These are phyloP conservation scores for Catostylus mosaicus DNA, from an alignment of 30 jellyfish, hydroid and myxozoan genomes.

Conservation along the genomic window DNA sequence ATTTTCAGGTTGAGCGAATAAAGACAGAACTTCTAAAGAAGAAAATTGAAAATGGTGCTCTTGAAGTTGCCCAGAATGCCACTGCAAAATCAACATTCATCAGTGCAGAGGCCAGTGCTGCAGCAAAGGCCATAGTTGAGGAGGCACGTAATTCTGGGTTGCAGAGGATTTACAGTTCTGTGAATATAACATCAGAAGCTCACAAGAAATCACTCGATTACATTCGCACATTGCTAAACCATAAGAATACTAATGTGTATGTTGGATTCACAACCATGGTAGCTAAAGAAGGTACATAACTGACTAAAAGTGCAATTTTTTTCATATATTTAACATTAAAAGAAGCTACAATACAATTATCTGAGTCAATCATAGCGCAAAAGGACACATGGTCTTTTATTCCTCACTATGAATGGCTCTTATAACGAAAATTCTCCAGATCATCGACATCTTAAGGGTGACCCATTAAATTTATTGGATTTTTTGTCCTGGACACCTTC, in stretches of 20 bases:
- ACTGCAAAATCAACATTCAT: constrained; percentile 55
- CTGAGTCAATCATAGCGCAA: too few relatives aligned
- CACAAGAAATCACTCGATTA: constrained; percentile 73
- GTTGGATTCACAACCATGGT: constrained; percentile 69
- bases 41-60: constrained; percentile 39
- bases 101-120: constrained; percentile 60
- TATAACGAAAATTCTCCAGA: too few relatives aligned
- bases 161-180: constrained; percentile 37
- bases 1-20: constrained; percentile 66
- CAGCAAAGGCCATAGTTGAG: constrained; percentile 58
- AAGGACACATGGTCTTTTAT: too few relatives aligned
- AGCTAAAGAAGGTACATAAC: constrained; percentile 61
- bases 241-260: constrained; percentile 51
- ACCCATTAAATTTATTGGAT: too few relatives aligned
- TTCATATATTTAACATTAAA: too few relatives aligned
- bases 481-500: too few relatives aligned
- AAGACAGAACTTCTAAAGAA: constrained; percentile 52
- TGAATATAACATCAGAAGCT: constrained; percentile 50
- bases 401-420: too few relatives aligned
- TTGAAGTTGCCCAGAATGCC: constrained; percentile 74
- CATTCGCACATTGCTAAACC: constrained; percentile 66
- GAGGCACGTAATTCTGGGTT: constrained; percentile 75
- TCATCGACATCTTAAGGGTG: too few relatives aligned
- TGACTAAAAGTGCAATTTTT: too few relatives aligned
- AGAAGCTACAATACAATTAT: too few relatives aligned